These are phyloP conservation scores for Drosophila histrio DNA, from an alignment of 2,888 invertebrate genomes.

Conservation along the genomic window DNA sequence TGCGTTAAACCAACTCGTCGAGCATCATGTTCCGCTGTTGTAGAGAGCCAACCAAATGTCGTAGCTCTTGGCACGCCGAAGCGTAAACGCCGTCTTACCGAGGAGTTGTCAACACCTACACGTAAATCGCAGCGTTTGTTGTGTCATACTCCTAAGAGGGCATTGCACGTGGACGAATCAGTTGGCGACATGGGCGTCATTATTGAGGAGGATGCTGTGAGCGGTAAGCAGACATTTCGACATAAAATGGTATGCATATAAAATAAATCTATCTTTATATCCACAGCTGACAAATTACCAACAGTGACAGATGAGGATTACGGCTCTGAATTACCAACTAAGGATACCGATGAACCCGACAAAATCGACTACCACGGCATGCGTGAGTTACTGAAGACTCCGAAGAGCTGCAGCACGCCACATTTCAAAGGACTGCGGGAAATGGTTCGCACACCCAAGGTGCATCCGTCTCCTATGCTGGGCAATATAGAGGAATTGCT, in stretches of 20 bases:
- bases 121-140: constrained; percentile 49
- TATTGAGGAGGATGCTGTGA: constrained; percentile 48
- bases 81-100: constrained; percentile 46
- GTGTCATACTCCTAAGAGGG: constrained; percentile 49
- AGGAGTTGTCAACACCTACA: constrained; percentile 43
- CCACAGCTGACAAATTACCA: constrained; percentile 23
- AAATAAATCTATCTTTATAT: not conserved
- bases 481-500: constrained; percentile 65
- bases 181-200: constrained; percentile 65
- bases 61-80: constrained; percentile 34
- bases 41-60: not conserved
- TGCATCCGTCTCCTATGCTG: constrained; percentile 57
- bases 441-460: constrained; percentile 70
- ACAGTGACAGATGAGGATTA: constrained; percentile 52
- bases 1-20: constrained; percentile 38
- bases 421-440: constrained; percentile 67
- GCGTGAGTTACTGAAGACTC: constrained; percentile 71
- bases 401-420: constrained; percentile 68
- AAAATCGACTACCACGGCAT: constrained; percentile 61
- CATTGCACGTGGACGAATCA: constrained; percentile 52
- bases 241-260: too few species aligned
- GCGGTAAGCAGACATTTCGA: constrained; percentile 7
- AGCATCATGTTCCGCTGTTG: constrained; percentile 45
- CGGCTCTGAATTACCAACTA: constrained; percentile 47
- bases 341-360: constrained; percentile 33